Evolutionary conservation across 37 sponge, comb jelly and placozoan genomes (phyloP).

Genomic region (Axinella damicornis): DNA sequence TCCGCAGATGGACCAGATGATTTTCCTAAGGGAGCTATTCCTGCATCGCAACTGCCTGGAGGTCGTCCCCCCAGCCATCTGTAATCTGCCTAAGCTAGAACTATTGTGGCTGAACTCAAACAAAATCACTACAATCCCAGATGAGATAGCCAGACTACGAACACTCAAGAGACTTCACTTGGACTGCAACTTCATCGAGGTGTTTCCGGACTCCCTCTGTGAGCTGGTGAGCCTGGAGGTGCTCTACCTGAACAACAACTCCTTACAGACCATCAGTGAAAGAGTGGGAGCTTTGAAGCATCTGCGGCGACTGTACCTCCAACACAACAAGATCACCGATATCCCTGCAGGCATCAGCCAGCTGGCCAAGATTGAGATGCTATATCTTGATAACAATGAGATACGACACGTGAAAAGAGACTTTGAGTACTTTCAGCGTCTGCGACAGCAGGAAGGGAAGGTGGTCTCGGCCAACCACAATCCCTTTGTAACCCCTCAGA

Average conservation of each 20-base stretch:
- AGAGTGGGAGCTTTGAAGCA: constrained; percentile 24
- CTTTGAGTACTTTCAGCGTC: constrained; percentile 11
- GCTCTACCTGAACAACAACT: constrained; percentile 75
- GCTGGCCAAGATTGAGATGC: constrained; percentile 32
- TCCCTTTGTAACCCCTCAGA: constrained; percentile 42
- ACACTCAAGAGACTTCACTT: constrained; percentile 69
- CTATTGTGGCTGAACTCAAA: constrained; percentile 76
- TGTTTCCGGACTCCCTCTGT: constrained; percentile 59
- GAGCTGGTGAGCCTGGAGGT: constrained; percentile 46
- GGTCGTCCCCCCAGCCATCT: constrained; percentile 44
- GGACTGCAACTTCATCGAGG: constrained; percentile 56
- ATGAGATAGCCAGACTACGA: constrained; percentile 39
- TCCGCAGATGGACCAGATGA: constrained; percentile 33
- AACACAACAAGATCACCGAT: constrained; percentile 63
- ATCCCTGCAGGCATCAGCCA: constrained; percentile 47
- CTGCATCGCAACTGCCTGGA: constrained; percentile 70
- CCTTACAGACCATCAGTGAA: constrained; percentile 22
- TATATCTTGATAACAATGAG: constrained; percentile 65
- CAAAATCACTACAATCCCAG: constrained; percentile 54
- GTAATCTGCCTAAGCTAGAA: constrained; percentile 47
- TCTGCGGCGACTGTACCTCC: constrained; percentile 65
- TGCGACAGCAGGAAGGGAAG: neutral
- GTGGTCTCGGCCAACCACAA: constrained; percentile 24
- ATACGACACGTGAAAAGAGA: constrained; percentile 38
- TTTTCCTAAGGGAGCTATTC: constrained; percentile 61